Percentiles rank a stretch among this genome's conserved stretches.
These are phyloP conservation scores for Plusia festucae DNA, from an alignment of 2,888 invertebrate species.

Conservation along the genomic window DNA sequence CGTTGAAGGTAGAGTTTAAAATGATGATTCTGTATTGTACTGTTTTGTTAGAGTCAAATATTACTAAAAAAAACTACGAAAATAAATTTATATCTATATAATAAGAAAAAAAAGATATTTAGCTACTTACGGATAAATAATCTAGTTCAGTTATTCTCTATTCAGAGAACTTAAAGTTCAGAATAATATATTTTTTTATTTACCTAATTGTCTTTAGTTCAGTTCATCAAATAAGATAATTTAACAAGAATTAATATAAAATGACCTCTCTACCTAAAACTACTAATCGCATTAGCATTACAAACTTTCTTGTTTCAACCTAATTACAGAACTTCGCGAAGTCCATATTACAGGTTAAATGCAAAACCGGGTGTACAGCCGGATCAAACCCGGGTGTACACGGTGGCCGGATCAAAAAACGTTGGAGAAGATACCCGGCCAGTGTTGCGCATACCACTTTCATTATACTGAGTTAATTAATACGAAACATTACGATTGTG, in stretches of 20 bases:
- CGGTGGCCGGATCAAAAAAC: constrained; percentile 64
- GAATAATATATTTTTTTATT: too few relatives aligned
- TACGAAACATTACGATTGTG: constrained; percentile 78
- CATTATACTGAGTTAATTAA: constrained; percentile 86
- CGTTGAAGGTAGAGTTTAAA: neutral
- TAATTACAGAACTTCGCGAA: constrained; percentile 49
- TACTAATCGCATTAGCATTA: constrained; percentile 45
- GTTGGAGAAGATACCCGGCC: constrained; percentile 67
- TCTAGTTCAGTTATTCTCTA: too few relatives aligned
- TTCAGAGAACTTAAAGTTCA: too few relatives aligned
- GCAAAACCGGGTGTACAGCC: constrained; percentile 35
- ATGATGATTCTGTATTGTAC: neutral
- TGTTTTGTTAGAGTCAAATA: too few relatives aligned
- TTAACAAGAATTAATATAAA: constrained; percentile 7
- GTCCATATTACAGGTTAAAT: constrained; percentile 49
- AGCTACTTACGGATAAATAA: too few relatives aligned
- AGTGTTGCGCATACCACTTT: constrained; percentile 79
- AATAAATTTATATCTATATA: too few relatives aligned
- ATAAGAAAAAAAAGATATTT: too few relatives aligned
- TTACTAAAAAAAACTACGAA: too few relatives aligned
- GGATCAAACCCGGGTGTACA: constrained; percentile 36
- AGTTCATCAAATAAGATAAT: too few relatives aligned
- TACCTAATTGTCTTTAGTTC: too few relatives aligned
- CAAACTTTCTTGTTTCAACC: constrained; percentile 47
- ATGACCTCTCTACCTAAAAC: constrained; percentile 14